Base-by-base conservation (phyloP, 2,888 invertebrate species). In the Aethes cnicana region DNA sequence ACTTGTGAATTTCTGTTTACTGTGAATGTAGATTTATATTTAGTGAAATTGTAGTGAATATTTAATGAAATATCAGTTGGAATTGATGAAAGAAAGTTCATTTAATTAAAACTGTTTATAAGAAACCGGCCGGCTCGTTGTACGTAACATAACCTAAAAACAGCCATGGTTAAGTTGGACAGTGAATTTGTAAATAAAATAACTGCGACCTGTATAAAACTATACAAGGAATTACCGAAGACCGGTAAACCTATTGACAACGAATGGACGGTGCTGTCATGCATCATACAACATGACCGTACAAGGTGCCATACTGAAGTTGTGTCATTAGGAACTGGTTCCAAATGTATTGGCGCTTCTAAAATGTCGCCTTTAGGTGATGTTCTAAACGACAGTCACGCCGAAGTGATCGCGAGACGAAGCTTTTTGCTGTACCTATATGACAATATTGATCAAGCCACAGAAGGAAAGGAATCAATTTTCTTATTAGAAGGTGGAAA, bases 321-420 rank as follows among this genome's bases (percentile, higher is more conserved):
- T 2, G 93, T 97, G 17, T 91, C 97, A n/a, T 75, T 97, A 46
- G 97, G 96, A 1, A 96, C 96, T 2, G 98, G 98, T 0, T 95
- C 98, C 0, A 98, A 97, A 86, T 98, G 98, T 77, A 91, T 98
- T 57, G 97, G 97, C 1, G 89, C 91, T 48, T 81, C 84, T 2
- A 92, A 93, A 74, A 86, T 95, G 84, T 93, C 93, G 44, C 67
- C 85, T 1, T 75, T 74, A 18, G 97, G 97, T 1, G 92, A 92
- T 63, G 89, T 95, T 54, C 68, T 98, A 8, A 96, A 96, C 73
- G 98, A 98, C 77, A 96, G 96, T 26, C 98, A 98, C 84, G 97
- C 98, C 1, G 98, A 98, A 90, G 91, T 97, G 16, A 84, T 98
- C 42, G 94, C 96, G 4, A 91, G 98, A 62, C 91, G 98, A 63